These are phyloP conservation scores for Lordiphosa stackelbergi DNA, from an alignment of 1,140 invertebrate genomes.

Conservation along the genomic window DNA sequence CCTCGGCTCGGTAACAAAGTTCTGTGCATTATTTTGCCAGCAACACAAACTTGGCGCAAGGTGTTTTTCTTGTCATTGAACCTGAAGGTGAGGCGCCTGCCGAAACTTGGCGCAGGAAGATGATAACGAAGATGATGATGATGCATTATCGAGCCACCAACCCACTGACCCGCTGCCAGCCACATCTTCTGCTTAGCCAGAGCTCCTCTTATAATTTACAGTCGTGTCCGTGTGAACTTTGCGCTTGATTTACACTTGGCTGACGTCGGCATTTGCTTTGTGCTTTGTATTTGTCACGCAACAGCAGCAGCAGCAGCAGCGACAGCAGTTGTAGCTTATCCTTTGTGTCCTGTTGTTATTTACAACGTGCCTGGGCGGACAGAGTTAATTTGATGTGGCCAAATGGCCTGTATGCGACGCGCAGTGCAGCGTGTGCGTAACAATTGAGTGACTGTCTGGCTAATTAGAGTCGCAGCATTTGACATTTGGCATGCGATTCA, in stretches of 20 bases:
- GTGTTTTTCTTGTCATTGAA: slow-evolving; percentile 65
- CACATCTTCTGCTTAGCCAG: slow-evolving; percentile 51
- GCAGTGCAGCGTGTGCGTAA: slow-evolving; percentile 47
- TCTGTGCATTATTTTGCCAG: slow-evolving; percentile 65
- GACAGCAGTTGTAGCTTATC: slow-evolving; percentile 12
- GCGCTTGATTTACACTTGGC: slow-evolving; percentile 68
- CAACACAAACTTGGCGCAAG: slow-evolving; percentile 52
- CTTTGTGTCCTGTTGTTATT: slow-evolving; percentile 60
- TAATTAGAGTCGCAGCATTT: slow-evolving; percentile 48
- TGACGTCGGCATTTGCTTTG: slow-evolving; percentile 63
- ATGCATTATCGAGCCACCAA: slow-evolving; percentile 25
- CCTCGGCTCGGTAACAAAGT: slow-evolving; percentile 42
- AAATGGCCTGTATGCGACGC: slow-evolving; percentile 34
- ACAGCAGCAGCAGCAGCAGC: background rate
- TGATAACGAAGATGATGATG: slow-evolving; percentile 21
- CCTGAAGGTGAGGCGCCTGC: slow-evolving; percentile 43
- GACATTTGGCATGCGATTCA: slow-evolving; percentile 27
- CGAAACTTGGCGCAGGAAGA: slow-evolving; percentile 33
- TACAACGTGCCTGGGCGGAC: slow-evolving; percentile 51
- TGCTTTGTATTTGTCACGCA: slow-evolving; percentile 10
- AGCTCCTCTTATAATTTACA: slow-evolving; percentile 66
- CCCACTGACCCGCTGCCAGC: slow-evolving; percentile 1
- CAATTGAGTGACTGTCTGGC: slow-evolving; percentile 42
- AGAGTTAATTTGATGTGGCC: slow-evolving; percentile 61
- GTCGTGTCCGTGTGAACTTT: slow-evolving; percentile 60